Percentiles rank a stretch among this genome's conserved stretches.
These are phyloP conservation scores for Timema podura DNA, from an alignment of 2,888 invertebrate species.

Conservation along the genomic window DNA sequence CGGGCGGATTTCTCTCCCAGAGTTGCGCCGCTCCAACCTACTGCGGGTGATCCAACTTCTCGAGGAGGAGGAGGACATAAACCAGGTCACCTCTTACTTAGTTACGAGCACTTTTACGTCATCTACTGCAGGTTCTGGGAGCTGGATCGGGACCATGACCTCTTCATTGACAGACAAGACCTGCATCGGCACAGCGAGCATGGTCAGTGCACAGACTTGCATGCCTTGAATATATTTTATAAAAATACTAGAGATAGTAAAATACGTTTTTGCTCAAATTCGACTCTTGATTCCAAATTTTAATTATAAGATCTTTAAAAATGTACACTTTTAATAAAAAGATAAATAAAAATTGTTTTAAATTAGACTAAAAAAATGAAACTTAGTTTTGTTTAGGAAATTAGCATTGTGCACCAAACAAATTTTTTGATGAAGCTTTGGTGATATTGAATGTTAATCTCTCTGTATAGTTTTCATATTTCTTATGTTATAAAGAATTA, in stretches of 20 bases:
- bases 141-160: slow-evolving; percentile 95
- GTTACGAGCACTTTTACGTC: slow-evolving; percentile 99
- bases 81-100: slow-evolving; percentile 73
- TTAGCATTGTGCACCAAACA: no score
- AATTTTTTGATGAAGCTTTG: no score
- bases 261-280: not conserved
- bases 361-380: no score
- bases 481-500: no score
- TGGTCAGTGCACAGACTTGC: slow-evolving; percentile 54
- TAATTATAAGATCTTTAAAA: no score
- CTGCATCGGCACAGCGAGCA: slow-evolving; percentile 93
- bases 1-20: slow-evolving; percentile 81
- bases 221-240: not conserved
- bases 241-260: slow-evolving; percentile 1
- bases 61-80: slow-evolving; percentile 96
- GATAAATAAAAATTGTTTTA: no score
- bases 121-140: slow-evolving; percentile 99
- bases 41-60: slow-evolving; percentile 68
- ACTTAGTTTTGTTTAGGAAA: no score
- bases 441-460: no score
- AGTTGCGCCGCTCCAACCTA: slow-evolving; percentile 87
- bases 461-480: no score
- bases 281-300: not conserved
- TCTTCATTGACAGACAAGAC: slow-evolving; percentile 92
- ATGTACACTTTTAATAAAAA: no score